Percentiles rank a stretch among this genome's conserved stretches.
phyloP scores from a whole-genome alignment of 2,113 vertebrate genomes.

The Neoarius graeffei region DNA sequence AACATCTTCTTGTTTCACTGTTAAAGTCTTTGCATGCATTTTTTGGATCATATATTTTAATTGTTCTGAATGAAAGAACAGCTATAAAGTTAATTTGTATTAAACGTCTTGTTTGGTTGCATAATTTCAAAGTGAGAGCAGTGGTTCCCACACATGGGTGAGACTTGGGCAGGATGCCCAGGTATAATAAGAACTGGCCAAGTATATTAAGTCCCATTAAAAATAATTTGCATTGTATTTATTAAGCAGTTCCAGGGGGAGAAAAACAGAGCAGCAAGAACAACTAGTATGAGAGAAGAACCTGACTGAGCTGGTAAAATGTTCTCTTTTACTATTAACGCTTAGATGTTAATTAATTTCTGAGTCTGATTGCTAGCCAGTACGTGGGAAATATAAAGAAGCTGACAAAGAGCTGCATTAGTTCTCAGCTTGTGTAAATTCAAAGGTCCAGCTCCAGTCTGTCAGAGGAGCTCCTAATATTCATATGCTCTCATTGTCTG shows the following conservation, averaged over 20 bases:
- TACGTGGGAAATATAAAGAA: background rate
- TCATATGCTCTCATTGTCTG: background rate
- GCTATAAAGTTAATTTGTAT: background rate
- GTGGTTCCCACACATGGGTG: constrained; percentile 2
- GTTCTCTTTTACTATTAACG: background rate
- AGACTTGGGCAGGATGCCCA: background rate
- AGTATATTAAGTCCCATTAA: background rate
- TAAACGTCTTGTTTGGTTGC: background rate
- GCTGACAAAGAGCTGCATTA: background rate
- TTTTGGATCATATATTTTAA: background rate
- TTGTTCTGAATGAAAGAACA: background rate
- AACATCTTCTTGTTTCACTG: background rate
- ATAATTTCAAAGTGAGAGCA: background rate
- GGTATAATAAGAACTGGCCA: background rate
- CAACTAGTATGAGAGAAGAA: background rate
- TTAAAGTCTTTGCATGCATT: background rate
- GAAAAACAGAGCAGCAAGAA: background rate
- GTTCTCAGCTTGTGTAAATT: background rate
- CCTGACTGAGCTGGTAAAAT: background rate
- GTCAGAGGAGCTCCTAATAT: background rate
- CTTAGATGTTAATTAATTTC: background rate
- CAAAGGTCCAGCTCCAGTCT: background rate
- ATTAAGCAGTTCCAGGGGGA: background rate
- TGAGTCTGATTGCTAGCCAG: background rate
- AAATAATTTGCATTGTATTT: constrained; percentile 1